phyloP scores from a whole-genome alignment of 2,113 vertebrate genomes.

The Clarias magur region DNA sequence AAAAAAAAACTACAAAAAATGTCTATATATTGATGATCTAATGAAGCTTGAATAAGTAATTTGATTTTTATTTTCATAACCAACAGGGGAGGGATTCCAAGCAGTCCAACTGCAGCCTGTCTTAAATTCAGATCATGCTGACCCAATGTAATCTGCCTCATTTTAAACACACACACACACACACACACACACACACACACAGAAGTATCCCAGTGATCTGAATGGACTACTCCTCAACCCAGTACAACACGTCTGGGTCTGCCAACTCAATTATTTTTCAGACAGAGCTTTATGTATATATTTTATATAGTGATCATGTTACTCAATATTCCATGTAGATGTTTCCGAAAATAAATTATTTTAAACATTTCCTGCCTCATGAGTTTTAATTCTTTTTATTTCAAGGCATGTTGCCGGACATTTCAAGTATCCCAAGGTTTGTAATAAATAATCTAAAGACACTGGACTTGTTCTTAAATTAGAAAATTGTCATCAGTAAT shows the following conservation, averaged over 20 bases:
- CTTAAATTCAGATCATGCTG: slow-evolving; percentile 57
- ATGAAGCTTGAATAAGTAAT: neutral
- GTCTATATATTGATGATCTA: neutral
- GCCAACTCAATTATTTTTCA: slow-evolving; percentile 61
- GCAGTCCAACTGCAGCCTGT: slow-evolving; percentile 73
- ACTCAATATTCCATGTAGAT: slow-evolving; percentile 62
- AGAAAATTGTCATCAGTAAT: neutral
- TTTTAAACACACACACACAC: slow-evolving; percentile 26
- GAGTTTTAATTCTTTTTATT: slow-evolving; percentile 15
- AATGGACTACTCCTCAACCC: slow-evolving; percentile 35
- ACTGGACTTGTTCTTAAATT: neutral
- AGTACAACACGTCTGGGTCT: slow-evolving; percentile 21
- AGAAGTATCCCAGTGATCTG: slow-evolving; percentile 46
- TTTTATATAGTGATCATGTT: slow-evolving; percentile 72
- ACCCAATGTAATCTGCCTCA: slow-evolving; percentile 44
- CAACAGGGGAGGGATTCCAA: slow-evolving; percentile 70
- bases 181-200: neutral
- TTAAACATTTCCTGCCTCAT: slow-evolving; percentile 52
- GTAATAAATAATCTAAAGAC: neutral
- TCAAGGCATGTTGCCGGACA: neutral
- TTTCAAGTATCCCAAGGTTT: neutral
- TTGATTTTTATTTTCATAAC: slow-evolving; percentile 6
- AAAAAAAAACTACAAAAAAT: neutral
- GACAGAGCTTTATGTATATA: slow-evolving; percentile 70
- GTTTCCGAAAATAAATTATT: slow-evolving; percentile 77